Base-by-base conservation (phyloP, 2,888 invertebrate genomes). In the Spodoptera picta region DNA sequence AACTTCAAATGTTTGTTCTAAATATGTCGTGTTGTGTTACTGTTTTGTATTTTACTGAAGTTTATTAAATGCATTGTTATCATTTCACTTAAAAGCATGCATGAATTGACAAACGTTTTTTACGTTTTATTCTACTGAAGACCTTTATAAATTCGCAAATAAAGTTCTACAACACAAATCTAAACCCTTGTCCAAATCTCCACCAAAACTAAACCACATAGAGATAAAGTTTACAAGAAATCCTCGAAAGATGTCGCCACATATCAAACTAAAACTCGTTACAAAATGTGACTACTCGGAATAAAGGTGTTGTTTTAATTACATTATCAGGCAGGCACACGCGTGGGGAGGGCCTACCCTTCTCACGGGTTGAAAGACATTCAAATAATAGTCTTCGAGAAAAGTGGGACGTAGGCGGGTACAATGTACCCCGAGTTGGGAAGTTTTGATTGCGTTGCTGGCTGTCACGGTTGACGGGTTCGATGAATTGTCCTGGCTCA, bases 291-390 rank as follows among this genome's bases (percentile, higher is more conserved):
- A 88, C 87, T 87, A 83, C 83, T 84, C 78, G 64, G 88, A 90
- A 93, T 93, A 92, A 94, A 94, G 94, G 94, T 94, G 94, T 94
- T 94, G 92, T 94, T 94, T 94, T 94, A 94, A 94, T 94, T 94
- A 94, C 94, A 94, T 94, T 94, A 94, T 94, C 94, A 92, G 89
- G 84, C 84, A 74, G 82, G 88, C 90, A 92, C 94, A 94, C 94
- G 92, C 93, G 87, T 82, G 83, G 86, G 81, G 86, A 27, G 83
- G 87, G 81, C 55, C 80, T 73, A 93, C 94, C 94, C 94, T 94
- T 90, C 93, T 94, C 94, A 93, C 93, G 88, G 90, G 87, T 87
- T 90, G 92, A 91, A 92, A 94, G 94, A 93, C 94, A 94, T 92
- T 92, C 93, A 91, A 93, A 94, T 94, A 94, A 94, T 93, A 91